Base-by-base conservation (phyloP, 2,888 invertebrate genomes). In the Drosophila incognita region DNA sequence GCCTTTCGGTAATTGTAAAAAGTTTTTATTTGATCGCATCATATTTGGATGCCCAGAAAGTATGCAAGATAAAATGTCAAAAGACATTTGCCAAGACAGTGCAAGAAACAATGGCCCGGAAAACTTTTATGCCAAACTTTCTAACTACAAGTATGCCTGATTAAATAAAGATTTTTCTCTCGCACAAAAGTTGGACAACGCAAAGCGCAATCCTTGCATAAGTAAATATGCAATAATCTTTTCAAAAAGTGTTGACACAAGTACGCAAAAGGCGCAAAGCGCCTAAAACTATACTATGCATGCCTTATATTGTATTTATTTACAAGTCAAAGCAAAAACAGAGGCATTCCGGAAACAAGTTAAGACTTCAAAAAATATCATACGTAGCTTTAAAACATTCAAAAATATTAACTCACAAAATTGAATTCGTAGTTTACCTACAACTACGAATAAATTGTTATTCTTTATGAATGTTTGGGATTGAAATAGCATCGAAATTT, bases 21-120 rank as follows among this genome's bases (percentile, higher is more conserved):
- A 85, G 89, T 85, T 85, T 90, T 90, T 90, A 90, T 85, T 89
- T 85, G 90, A 89, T 87, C 87, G 70, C 78, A 72, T 81, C 88
- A 73, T 87, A 74, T 72, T 74, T 72, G 69, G 54, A 40, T 63
- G 62, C 59, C 52, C 35, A 65, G 63, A 60, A 60, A 74, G 74
- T 60, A 68, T 69, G 70, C 81, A 57, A 83, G 61, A 72, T 71
- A 83, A 84, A 87, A 83, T 75, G 73, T 89, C 89, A 81, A 73
- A 87, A 68, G 79, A 68, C 76, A 85, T 74, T 83, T 72, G 66
- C 68, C 59, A 38, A 67, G 56, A 81, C 70, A 78, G 73, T 71
- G 63, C 54, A 18, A 46, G 46, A 73, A 79, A 89, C 90, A 87
- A 84, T 87, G 87, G 88, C 73, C 63, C 36, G 52, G 35, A 38